Evolutionary conservation across 2,888 invertebrate species (phyloP), one percentile per base, ranked within the genome.

Genomic region (Coenonympha arcania): DNA sequence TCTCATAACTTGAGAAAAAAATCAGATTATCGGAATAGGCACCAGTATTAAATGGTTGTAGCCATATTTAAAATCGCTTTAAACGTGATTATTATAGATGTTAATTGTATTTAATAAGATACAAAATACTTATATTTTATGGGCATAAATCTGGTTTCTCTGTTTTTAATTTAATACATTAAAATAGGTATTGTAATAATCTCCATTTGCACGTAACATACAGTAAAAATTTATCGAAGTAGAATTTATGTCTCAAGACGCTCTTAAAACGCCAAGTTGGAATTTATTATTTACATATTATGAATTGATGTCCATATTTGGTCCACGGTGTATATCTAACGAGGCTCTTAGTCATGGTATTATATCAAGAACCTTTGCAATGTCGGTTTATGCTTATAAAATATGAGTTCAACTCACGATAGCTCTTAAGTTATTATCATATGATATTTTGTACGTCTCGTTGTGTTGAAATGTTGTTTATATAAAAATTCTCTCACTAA

Each of bases 401-500:
- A 30, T 42, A 42, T 30, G 13, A 42, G 30, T 30, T 28, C 3
- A 39, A 24, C 15, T 39, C 39, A 24, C 30, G 5, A 44, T 34
- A 34, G 42, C 47, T 48, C 20, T n/a, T 50, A 31, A 22, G 15
- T 16, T 30, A 1, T 43, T 22, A 26, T 31, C n/a, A n/a, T n/a
- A n/a, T n/a, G n/a, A 26, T 47, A 33, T 40, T 40, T 42, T 30
- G 6, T 50, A 46, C 11, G 19, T 30, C 4, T 41, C 26, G 40
- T 33, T 47, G 31, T 24, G 30, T 49, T 46, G 18, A 13, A 37
- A 44, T 44, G 44, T 34, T 41, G 42, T 42, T 50, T 34, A 43
- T 42, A 43, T 55, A 41, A 50, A 58, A 61, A 60, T 56, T 63
- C 56, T 65, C 63, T 66, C 64, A 68, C 62, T 58, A 50, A n/a